These are phyloP conservation scores for Orycteropus afer DNA, from an alignment of 2,113 vertebrate species.

Conservation along the genomic window DNA sequence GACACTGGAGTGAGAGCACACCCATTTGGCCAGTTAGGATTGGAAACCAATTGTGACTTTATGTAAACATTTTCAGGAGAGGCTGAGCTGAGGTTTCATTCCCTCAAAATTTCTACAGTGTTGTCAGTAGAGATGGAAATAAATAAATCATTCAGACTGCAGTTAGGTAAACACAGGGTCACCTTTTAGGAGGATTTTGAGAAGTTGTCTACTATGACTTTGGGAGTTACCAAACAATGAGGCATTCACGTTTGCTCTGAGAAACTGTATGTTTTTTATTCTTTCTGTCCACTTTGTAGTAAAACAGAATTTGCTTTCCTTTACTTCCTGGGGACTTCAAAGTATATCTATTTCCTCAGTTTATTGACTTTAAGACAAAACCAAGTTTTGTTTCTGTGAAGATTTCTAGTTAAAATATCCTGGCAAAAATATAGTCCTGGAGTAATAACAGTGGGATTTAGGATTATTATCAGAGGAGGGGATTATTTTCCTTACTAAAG, in stretches of 20 bases:
- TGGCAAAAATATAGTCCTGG: background rate
- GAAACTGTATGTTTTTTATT: background rate
- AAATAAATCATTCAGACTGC: background rate
- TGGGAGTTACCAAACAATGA: background rate
- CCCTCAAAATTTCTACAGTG: background rate
- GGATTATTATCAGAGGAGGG: background rate
- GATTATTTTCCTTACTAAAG: background rate
- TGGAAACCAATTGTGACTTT: background rate
- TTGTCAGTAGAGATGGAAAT: background rate
- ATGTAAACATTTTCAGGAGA: background rate
- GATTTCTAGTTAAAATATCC: slow-evolving; percentile 1
- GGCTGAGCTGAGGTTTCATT: background rate
- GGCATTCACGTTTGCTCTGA: background rate
- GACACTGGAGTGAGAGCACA: background rate
- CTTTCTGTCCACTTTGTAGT: background rate
- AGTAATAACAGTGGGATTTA: background rate
- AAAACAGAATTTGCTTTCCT: background rate
- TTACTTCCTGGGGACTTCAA: background rate
- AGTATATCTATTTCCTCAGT: slow-evolving; percentile 3
- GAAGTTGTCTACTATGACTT: background rate
- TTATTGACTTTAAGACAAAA: slow-evolving; percentile 41
- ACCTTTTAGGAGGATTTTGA: background rate
- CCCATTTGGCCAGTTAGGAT: background rate
- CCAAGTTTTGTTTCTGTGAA: slow-evolving; percentile 19
- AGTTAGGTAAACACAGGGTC: background rate